Conservation (phyloP, 2,113 vertebrate species). For the Chloebia gouldiae region DNA sequence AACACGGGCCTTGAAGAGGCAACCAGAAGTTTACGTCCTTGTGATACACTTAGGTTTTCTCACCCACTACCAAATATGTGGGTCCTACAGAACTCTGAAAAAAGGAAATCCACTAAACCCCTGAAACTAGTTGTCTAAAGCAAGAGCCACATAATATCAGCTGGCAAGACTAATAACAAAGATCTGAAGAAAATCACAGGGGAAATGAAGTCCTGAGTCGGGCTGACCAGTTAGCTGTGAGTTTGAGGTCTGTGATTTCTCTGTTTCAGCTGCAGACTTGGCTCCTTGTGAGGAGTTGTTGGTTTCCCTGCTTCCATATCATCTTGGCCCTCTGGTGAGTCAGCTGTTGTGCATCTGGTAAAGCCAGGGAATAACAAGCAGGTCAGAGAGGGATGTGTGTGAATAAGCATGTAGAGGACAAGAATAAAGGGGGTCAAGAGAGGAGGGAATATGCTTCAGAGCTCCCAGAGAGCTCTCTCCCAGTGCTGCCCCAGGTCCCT, state of each 20-base stretch:
- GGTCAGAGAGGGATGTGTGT: neutral
- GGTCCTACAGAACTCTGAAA: neutral
- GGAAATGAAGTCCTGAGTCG: neutral
- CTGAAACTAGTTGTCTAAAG: neutral
- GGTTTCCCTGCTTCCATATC: neutral
- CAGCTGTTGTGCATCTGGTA: neutral
- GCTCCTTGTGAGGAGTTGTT: fast-evolving
- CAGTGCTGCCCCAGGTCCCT: neutral
- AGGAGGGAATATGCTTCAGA: neutral
- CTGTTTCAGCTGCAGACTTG: neutral
- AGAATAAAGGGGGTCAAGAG: neutral
- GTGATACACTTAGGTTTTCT: neutral
- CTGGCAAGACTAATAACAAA: neutral
- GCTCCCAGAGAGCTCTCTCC: neutral
- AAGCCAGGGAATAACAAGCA: neutral
- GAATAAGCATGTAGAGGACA: neutral
- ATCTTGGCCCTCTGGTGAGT: neutral
- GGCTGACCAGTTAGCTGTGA: neutral
- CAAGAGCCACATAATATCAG: neutral
- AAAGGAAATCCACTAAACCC: neutral
- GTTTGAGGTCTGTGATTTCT: neutral
- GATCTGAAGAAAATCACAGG: neutral
- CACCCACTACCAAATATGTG: neutral
- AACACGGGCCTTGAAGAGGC: neutral
- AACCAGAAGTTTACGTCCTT: neutral